A percentile compares a stretch with the other conserved stretches of the same genome.
Conservation (phyloP, 2,888 invertebrate genomes). For the Apotomis capreana region DNA sequence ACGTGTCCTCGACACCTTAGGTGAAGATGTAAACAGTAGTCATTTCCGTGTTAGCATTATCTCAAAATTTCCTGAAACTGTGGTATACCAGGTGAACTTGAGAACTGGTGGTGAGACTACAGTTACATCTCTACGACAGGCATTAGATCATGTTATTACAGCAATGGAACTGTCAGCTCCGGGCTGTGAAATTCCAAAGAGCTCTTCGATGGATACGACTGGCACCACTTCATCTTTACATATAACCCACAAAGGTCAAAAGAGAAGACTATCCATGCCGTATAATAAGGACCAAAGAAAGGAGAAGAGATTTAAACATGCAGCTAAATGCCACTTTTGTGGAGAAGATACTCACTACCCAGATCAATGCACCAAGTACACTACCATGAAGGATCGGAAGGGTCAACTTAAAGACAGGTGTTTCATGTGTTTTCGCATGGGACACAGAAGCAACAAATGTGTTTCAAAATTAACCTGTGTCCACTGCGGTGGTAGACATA, state of each 20-base stretch:
- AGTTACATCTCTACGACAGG: background rate
- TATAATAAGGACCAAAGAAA: no score
- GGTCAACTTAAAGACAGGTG: background rate
- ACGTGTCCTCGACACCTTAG: constrained; percentile 11
- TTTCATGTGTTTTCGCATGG: background rate
- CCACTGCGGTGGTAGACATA: background rate
- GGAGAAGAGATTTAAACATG: no score
- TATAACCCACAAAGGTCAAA: no score
- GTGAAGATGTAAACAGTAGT: constrained; percentile 16
- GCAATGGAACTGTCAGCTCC: background rate
- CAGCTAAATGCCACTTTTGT: no score
- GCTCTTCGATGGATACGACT: no score
- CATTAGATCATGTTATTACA: constrained; percentile 1
- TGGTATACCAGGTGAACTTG: constrained; percentile 14
- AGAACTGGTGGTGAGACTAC: background rate
- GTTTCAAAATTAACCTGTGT: background rate
- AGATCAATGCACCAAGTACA: no score
- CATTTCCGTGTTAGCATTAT: constrained; percentile 8
- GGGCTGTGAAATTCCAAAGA: background rate
- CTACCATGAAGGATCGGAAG: no score
- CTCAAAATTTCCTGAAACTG: constrained; percentile 22
- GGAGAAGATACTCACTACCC: no score
- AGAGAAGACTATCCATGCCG: no score
- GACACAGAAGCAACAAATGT: background rate
- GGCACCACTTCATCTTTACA: no score